Percentiles rank a stretch among this genome's conserved stretches.
Evolutionary conservation across 1,140 invertebrate species (phyloP).

Genomic region (Stegodyphus mimosarum): DNA sequence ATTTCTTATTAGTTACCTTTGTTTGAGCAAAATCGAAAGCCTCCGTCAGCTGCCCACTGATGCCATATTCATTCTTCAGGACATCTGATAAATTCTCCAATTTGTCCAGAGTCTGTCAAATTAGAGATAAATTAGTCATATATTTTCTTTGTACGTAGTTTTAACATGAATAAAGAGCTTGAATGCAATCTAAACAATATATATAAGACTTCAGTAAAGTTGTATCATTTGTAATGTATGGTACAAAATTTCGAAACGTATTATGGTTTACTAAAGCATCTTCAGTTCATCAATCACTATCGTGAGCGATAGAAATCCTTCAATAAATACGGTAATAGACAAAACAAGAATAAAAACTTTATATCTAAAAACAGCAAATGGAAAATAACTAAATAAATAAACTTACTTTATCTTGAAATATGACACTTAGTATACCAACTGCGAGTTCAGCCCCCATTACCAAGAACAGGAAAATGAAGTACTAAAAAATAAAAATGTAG

Average conservation of each 20-base stretch:
- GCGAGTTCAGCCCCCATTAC: slow-evolving; percentile 79
- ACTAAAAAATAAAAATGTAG: slow-evolving; percentile 71
- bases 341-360: too few relatives aligned
- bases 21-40: slow-evolving; percentile 82
- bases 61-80: slow-evolving; percentile 80
- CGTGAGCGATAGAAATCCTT: too few relatives aligned
- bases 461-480: slow-evolving; percentile 78
- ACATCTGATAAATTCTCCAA: slow-evolving; percentile 68
- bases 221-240: too few relatives aligned
- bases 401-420: slow-evolving; percentile 81
- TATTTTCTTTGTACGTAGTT: too few relatives aligned
- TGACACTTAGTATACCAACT: slow-evolving; percentile 78
- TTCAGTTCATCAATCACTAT: too few relatives aligned
- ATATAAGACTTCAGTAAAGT: too few relatives aligned
- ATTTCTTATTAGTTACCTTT: slow-evolving; percentile 69
- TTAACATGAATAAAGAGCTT: too few relatives aligned
- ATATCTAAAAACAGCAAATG: background rate
- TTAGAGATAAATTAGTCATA: background rate
- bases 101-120: slow-evolving; percentile 3
- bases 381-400: background rate
- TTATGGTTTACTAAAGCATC: too few relatives aligned
- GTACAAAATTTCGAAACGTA: too few relatives aligned
- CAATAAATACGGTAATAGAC: too few relatives aligned
- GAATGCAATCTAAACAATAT: too few relatives aligned
- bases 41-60: slow-evolving; percentile 81